Conservation (phyloP, 2,113 vertebrate species). For the Ophiodon elongatus region DNA sequence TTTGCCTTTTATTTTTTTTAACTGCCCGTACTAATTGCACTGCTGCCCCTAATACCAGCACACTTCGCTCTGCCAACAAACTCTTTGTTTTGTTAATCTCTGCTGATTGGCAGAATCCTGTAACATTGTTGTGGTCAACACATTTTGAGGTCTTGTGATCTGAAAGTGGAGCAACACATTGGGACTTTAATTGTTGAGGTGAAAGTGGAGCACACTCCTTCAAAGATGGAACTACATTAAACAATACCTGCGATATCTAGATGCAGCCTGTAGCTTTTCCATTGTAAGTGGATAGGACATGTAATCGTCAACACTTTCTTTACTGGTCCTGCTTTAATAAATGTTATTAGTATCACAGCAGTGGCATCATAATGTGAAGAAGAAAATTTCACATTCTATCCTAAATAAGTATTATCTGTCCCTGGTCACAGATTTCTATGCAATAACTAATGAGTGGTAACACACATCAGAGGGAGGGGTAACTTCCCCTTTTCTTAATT, state of each 20-base stretch:
- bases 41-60: conserved; percentile 33
- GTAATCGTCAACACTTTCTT: not conserved
- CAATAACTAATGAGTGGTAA: not conserved
- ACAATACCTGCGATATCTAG: not conserved
- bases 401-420: not conserved
- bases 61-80: conserved; percentile 29
- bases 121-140: conserved; percentile 35
- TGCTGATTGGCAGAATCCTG: conserved; percentile 51
- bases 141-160: conserved; percentile 47
- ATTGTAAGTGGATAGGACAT: not conserved
- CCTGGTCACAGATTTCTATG: too few relatives aligned
- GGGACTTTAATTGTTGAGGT: not conserved
- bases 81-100: conserved; percentile 70
- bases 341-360: not conserved
- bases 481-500: conserved; percentile 3
- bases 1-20: conserved; percentile 7
- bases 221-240: not conserved
- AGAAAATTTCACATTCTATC: not conserved
- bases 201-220: not conserved
- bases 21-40: conserved; percentile 9
- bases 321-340: not conserved
- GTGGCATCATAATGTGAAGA: not conserved
- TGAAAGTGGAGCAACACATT: conserved; percentile 27
- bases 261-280: conserved; percentile 9
- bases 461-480: not conserved